These are phyloP conservation scores for Lepidocolaptes lacrymiger DNA, from an alignment of 2,797 vertebrate species.

Conservation along the genomic window DNA sequence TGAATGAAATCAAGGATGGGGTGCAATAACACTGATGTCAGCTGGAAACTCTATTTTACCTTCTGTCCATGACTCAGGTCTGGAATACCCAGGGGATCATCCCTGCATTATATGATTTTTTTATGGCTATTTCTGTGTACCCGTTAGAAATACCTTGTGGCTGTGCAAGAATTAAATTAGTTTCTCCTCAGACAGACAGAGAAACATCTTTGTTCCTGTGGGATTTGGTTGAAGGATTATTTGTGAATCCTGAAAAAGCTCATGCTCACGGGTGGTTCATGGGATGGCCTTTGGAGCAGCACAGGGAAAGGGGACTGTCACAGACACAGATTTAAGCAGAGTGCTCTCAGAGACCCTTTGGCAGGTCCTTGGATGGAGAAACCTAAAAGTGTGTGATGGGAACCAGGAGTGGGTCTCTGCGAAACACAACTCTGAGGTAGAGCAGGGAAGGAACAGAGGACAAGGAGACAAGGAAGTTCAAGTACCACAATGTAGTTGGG, in stretches of 20 bases:
- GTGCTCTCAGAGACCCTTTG: not conserved
- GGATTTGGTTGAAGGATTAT: not conserved
- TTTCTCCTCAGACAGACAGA: not conserved
- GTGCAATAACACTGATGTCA: not conserved
- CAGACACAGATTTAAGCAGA: not conserved
- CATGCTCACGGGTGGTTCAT: not conserved
- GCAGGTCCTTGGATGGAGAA: not conserved
- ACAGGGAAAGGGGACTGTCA: not conserved
- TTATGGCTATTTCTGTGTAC: not conserved
- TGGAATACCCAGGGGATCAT: not conserved
- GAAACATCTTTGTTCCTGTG: not conserved
- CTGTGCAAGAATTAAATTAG: not conserved
- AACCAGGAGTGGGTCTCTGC: not conserved
- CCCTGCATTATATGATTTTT: not conserved
- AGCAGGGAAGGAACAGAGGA: not conserved
- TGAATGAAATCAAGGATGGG: not conserved
- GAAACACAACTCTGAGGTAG: not conserved
- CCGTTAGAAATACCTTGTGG: not conserved
- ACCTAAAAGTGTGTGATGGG: not conserved
- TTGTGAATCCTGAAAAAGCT: not conserved
- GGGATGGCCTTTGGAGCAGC: not conserved
- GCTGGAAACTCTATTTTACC: not conserved
- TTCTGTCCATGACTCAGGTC: not conserved
- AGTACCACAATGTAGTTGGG: not conserved
- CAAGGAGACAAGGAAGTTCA: not conserved